Base-by-base conservation (phyloP, 2,888 invertebrate genomes). In the Pasiphila rectangulata region DNA sequence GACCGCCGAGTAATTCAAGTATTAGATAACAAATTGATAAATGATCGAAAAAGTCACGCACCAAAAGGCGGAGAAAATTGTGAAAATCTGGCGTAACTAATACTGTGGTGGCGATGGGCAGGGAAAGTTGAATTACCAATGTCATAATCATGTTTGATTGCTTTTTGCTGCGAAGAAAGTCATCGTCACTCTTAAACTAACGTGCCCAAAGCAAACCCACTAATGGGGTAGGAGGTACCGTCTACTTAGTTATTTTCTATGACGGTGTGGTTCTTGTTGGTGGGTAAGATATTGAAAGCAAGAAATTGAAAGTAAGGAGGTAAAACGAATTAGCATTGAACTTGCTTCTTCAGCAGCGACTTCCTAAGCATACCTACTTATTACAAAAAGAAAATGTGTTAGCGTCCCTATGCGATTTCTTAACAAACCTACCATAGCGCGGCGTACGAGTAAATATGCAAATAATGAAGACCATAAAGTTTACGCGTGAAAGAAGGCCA, bases 31-130 rank as follows among this genome's bases (percentile, higher is more conserved):
- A 59, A 58, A 64, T 65, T 58, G 57, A 63, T 62, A 63, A 68
- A 57, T 46, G 57, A 63, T 63, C 41, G 63, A 55, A 54, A 46
- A 46, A 66, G 77, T 82, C 77, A 82, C 79, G 82, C 77, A 68
- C 69, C 62, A 69, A 69, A 69, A 74, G 72, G 57, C 61, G 57
- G 70, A 63, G 78, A 75, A 79, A 81, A 82, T 72, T 69, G 74
- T 68, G 72, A 72, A 83, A 83, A 80, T 75, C 63, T 77, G 64
- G 68, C 79, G 81, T 61, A 72, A 76, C 81, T 77, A 77, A 80
- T 74, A 56, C 49, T 54, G 63, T 44, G 57, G 56, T 45, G 46
- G 50, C 64, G 61, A 65, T 72, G 68, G 67, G 61, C 42, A 56
- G 75, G 56, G 75, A 73, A 75, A 74, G 72, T 74, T 32, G 46